Evolutionary conservation across 2,797 vertebrate species (phyloP).

Genomic region (Hozukius guyotensis): DNA sequence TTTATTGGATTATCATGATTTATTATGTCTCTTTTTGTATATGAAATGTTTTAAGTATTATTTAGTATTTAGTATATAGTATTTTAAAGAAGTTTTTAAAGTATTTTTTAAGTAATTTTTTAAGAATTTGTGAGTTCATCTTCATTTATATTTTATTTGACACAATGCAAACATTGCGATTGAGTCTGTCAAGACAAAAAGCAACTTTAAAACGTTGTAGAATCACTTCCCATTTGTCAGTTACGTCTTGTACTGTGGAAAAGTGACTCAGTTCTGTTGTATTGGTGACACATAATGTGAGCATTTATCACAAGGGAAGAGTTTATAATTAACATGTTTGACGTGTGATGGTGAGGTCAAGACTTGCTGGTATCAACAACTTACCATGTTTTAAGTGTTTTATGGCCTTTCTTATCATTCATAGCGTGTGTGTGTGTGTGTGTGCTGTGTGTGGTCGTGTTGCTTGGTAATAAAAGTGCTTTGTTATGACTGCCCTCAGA

Average conservation of each 20-base stretch:
- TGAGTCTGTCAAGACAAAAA: background rate
- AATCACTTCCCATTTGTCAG: background rate
- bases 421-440: background rate
- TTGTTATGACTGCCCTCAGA: constrained; percentile 23
- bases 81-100: no score
- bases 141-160: background rate
- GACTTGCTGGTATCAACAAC: background rate
- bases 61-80: no score
- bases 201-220: background rate
- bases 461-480: background rate
- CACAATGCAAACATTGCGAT: background rate
- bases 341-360: background rate
- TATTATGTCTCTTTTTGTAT: background rate
- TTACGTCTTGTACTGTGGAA: background rate
- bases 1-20: background rate
- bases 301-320: background rate
- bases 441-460: background rate
- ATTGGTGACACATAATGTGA: constrained; percentile 10
- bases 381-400: background rate
- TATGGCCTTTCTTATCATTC: background rate
- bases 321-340: background rate
- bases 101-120: background rate
- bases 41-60: background rate
- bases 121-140: background rate
- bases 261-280: background rate